phyloP scores from a whole-genome alignment of 2,113 vertebrate species.

The Prolemur simus region DNA sequence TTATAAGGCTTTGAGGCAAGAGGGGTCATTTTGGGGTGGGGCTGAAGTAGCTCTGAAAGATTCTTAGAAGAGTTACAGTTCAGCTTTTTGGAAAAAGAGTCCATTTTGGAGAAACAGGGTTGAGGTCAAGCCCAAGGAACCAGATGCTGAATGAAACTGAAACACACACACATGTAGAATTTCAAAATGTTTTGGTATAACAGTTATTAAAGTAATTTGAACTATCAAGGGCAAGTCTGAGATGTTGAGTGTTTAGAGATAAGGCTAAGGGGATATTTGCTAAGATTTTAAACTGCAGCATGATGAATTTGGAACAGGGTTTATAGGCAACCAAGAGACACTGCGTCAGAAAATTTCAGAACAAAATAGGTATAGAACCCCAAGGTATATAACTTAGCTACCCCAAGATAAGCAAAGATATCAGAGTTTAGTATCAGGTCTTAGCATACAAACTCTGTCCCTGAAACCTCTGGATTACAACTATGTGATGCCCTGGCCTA shows the following conservation, averaged over 20 bases:
- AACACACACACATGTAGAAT: not conserved
- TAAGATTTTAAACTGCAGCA: not conserved
- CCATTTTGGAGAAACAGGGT: not conserved
- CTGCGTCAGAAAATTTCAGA: not conserved
- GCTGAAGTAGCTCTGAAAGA: not conserved
- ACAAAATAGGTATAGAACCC: not conserved
- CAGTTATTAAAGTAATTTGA: not conserved
- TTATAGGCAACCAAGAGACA: not conserved
- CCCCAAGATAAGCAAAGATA: not conserved
- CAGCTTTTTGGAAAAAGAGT: not conserved
- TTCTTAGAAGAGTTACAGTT: not conserved
- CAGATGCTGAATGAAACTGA: not conserved
- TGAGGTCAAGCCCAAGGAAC: not conserved
- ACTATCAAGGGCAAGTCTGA: not conserved
- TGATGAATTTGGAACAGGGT: not conserved
- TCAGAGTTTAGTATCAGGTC: not conserved
- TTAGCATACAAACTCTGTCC: not conserved
- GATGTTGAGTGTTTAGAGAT: not conserved
- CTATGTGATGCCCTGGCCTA: fast-evolving
- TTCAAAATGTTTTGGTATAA: not conserved
- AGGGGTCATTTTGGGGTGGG: not conserved
- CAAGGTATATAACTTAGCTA: not conserved
- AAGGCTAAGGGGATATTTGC: not conserved
- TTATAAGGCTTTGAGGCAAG: not conserved
- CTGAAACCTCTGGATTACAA: not conserved